These are phyloP conservation scores for Phalacrocorax pelagicus DNA, from an alignment of 2,113 vertebrate species.

Conservation along the genomic window DNA sequence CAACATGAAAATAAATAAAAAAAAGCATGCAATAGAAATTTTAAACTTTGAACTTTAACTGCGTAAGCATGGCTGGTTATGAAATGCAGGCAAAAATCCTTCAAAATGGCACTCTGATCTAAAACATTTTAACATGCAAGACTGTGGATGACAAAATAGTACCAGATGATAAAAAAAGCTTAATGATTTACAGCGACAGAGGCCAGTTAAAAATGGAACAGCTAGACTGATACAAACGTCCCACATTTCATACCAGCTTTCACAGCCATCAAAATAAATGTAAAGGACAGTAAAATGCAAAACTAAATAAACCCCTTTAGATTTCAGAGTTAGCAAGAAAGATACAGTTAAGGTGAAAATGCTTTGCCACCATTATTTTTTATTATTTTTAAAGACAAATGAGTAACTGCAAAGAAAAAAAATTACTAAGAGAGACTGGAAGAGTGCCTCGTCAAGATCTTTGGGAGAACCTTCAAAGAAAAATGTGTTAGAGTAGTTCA, in stretches of 20 bases:
- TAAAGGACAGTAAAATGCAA: slow-evolving; percentile 75
- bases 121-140: slow-evolving; percentile 78
- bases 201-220: slow-evolving; percentile 78
- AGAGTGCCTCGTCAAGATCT: slow-evolving; percentile 83
- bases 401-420: slow-evolving; percentile 86
- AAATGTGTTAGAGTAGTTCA: slow-evolving; percentile 85
- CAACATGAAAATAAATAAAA: slow-evolving; percentile 72
- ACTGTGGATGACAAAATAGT: slow-evolving; percentile 76
- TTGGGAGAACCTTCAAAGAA: slow-evolving; percentile 88
- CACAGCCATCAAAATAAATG: slow-evolving; percentile 82
- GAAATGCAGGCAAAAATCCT: slow-evolving; percentile 81
- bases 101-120: slow-evolving; percentile 77
- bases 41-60: slow-evolving; percentile 77
- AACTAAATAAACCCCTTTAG: slow-evolving; percentile 76
- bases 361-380: not conserved
- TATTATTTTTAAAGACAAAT: slow-evolving; percentile 74
- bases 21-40: slow-evolving; percentile 85
- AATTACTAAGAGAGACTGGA: slow-evolving; percentile 84
- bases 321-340: slow-evolving; percentile 77
- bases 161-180: slow-evolving; percentile 71
- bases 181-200: slow-evolving; percentile 73
- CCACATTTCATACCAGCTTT: slow-evolving; percentile 86
- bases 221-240: slow-evolving; percentile 71
- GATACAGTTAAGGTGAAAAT: slow-evolving; percentile 72
- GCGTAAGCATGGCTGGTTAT: slow-evolving; percentile 80